phyloP scores from a whole-genome alignment of 1,140 invertebrate species.

The Zaprionus taronus region DNA sequence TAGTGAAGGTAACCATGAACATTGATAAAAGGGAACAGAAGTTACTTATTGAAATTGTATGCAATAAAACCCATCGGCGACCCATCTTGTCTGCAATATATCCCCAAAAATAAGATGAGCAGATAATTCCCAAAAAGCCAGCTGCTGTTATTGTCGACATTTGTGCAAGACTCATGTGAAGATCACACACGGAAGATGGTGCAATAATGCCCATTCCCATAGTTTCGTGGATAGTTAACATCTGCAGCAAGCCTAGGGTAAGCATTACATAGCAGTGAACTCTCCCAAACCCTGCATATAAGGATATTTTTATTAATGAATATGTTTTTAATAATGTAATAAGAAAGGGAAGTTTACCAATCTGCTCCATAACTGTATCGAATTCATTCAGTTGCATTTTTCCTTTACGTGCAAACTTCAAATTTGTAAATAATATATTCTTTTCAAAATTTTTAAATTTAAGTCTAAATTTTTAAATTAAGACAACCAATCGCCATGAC shows the following conservation, averaged over 20 bases:
- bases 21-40: conserved; percentile 58
- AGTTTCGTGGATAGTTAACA: conserved; percentile 69
- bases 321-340: neutral
- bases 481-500: no score
- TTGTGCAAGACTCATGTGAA: conserved; percentile 70
- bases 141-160: conserved; percentile 72
- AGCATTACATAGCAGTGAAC: conserved; percentile 58
- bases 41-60: conserved; percentile 53
- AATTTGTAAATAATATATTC: neutral
- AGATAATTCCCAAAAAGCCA: conserved; percentile 85
- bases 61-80: conserved; percentile 85
- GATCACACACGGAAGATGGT: conserved; percentile 77
- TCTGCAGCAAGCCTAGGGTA: conserved; percentile 63
- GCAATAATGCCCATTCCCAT: conserved; percentile 69
- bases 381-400: conserved; percentile 45
- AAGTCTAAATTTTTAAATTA: no score
- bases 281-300: conserved; percentile 52
- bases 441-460: neutral
- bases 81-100: conserved; percentile 88
- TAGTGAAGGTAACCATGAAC: conserved; percentile 54
- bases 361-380: conserved; percentile 62
- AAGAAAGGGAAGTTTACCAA: conserved; percentile 39
- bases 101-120: conserved; percentile 88
- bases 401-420: neutral
- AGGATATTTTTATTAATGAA: neutral